Evolutionary conservation across 2,888 invertebrate genomes (phyloP).

Genomic region (Temnothorax ravouxi): DNA sequence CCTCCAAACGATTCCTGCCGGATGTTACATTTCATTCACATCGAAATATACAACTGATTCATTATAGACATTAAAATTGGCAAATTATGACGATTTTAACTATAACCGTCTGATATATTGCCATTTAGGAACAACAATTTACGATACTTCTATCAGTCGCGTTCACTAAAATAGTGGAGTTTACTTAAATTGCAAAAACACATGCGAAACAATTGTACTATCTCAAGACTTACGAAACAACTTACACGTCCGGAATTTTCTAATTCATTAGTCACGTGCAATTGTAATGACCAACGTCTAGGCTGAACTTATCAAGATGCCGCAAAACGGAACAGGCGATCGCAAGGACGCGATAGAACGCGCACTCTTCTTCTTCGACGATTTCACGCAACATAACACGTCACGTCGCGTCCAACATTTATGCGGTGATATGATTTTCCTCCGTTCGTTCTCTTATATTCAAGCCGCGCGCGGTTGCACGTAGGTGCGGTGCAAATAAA

Average conservation of each 20-base stretch:
- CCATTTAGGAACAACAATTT: background rate
- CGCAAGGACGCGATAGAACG: background rate
- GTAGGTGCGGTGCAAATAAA: constrained; percentile 64
- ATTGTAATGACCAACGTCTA: background rate
- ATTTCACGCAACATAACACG: background rate
- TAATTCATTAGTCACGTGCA: background rate
- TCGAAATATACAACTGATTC: constrained; percentile 26
- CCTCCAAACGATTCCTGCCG: constrained; percentile 13
- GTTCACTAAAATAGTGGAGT: background rate
- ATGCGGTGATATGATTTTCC: constrained; percentile 50
- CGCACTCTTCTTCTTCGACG: background rate
- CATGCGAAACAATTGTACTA: background rate
- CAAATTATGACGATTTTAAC: background rate
- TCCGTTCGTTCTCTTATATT: too few relatives aligned
- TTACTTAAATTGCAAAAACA: background rate
- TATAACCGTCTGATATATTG: background rate
- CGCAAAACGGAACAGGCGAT: background rate
- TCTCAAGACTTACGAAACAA: background rate
- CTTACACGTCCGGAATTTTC: background rate
- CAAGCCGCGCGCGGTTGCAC: background rate
- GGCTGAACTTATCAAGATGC: background rate
- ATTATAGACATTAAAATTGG: background rate
- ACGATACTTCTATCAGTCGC: background rate
- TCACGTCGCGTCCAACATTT: constrained; percentile 26
- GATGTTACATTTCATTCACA: constrained; percentile 34